Evolutionary conservation across 2,797 vertebrate genomes (phyloP).

Genomic region (Tragopan temminckii): DNA sequence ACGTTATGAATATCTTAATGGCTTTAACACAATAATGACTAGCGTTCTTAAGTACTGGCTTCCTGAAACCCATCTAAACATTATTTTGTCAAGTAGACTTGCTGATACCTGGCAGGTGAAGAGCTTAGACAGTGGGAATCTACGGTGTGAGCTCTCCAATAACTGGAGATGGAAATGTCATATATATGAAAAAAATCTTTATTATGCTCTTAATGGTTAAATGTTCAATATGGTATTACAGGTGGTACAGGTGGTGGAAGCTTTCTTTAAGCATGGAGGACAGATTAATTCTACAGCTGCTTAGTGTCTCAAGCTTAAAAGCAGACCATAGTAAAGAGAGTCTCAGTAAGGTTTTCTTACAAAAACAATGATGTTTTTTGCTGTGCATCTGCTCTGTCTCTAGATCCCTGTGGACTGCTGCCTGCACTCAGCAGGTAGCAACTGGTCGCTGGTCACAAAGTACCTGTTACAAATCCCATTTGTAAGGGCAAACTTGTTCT

Average conservation of each 20-base stretch:
- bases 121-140: background rate
- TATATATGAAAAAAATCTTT: background rate
- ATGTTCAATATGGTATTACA: background rate
- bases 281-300: background rate
- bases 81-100: background rate
- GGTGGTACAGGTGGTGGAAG: background rate
- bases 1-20: background rate
- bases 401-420: background rate
- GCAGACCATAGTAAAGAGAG: background rate
- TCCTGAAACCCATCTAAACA: background rate
- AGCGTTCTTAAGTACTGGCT: background rate
- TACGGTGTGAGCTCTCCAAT: background rate
- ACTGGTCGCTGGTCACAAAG: background rate
- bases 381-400: conserved; percentile 7
- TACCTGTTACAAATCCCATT: background rate
- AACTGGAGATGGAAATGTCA: background rate
- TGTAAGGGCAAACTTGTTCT: background rate
- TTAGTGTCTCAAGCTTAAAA: background rate
- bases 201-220: background rate
- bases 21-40: background rate
- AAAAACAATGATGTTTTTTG: background rate
- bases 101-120: background rate
- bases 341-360: background rate
- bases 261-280: background rate
- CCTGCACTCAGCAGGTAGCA: background rate